These are phyloP conservation scores for Neomorphus geoffroyi DNA, from an alignment of 2,797 vertebrate genomes.

Conservation along the genomic window DNA sequence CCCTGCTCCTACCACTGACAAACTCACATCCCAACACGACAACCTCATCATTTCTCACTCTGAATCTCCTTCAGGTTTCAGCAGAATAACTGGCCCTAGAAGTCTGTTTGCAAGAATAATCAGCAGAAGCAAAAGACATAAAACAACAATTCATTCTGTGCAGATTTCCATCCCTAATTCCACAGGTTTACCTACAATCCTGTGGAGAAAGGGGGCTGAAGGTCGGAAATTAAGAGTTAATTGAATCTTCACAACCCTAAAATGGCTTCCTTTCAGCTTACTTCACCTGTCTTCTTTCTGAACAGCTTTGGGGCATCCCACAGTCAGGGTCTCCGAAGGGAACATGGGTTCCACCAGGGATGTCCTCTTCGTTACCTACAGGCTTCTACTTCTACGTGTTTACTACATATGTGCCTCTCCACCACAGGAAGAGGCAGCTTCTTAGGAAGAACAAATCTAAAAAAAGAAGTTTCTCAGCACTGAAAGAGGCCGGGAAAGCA, in stretches of 20 bases:
- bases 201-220: background rate
- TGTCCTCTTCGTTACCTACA: background rate
- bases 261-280: background rate
- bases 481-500: constrained; percentile 55
- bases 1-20: background rate
- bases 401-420: constrained; percentile 10
- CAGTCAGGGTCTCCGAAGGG: background rate
- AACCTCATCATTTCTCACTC: background rate
- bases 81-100: background rate
- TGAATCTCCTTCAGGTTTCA: background rate
- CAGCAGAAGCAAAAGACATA: background rate
- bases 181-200: background rate
- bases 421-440: constrained; percentile 24
- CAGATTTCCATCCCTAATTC: background rate
- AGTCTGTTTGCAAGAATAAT: background rate
- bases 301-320: background rate
- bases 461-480: constrained; percentile 28
- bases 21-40: background rate
- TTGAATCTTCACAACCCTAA: background rate
- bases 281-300: background rate
- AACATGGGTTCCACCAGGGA: background rate
- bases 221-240: background rate
- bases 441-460: constrained; percentile 52
- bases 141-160: background rate
- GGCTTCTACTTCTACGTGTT: background rate